A percentile compares a stretch with the other conserved stretches of the same genome.
Evolutionary conservation across 2,797 vertebrate species (phyloP).

Genomic region (Parotocinclus haroldoi): DNA sequence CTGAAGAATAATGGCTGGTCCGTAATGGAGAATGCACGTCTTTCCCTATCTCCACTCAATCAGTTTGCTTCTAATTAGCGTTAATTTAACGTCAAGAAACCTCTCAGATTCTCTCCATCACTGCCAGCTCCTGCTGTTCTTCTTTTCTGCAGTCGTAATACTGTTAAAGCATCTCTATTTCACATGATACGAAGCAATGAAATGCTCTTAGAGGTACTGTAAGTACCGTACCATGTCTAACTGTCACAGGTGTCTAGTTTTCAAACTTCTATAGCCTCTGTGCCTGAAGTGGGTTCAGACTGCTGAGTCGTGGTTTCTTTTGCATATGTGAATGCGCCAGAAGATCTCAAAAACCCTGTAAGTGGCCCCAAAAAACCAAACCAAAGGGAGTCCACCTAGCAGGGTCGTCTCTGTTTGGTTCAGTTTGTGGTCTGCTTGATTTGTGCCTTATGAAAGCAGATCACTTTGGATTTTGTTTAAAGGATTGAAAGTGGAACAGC

Average conservation of each 20-base stretch:
- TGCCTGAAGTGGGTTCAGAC: no score
- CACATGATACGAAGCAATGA: background rate
- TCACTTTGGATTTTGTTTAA: no score
- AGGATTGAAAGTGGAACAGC: no score
- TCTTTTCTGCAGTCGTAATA: conserved; percentile 12
- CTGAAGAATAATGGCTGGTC: conserved; percentile 42
- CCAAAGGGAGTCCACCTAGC: background rate
- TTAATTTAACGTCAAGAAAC: conserved; percentile 49
- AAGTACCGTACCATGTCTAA: no score
- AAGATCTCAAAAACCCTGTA: no score
- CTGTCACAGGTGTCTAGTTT: no score
- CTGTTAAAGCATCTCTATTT: conserved; percentile 24
- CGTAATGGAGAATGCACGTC: conserved; percentile 34
- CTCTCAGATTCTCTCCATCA: conserved; percentile 38
- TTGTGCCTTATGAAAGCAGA: no score
- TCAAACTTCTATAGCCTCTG: no score
- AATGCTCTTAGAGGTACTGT: conserved; percentile 27
- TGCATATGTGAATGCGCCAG: no score
- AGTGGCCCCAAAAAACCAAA: conserved; percentile 9
- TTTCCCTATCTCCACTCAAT: conserved; percentile 35
- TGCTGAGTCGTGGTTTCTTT: no score
- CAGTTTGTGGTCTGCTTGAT: no score
- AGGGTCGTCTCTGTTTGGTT: conserved; percentile 4
- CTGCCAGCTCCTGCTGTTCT: conserved; percentile 13
- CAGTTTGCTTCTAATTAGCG: conserved; percentile 53